Percentiles rank a stretch among this genome's conserved stretches.
These are phyloP conservation scores for Sarcophaga peregrina DNA, from an alignment of 1,140 invertebrate genomes.

Conservation along the genomic window DNA sequence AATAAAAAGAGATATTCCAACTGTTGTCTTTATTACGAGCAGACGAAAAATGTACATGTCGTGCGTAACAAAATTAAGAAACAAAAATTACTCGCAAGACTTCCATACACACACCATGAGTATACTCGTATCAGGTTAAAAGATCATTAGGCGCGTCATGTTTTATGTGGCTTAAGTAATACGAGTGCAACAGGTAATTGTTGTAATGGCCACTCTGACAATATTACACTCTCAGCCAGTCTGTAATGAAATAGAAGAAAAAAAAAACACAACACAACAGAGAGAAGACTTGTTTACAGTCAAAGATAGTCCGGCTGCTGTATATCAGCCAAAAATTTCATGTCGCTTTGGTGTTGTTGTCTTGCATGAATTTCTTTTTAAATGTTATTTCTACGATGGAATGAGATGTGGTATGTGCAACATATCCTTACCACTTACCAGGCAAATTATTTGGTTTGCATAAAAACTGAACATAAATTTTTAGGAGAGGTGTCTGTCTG, in stretches of 20 bases:
- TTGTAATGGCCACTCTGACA: no score
- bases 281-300: no score
- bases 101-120: no score
- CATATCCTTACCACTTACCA: background rate
- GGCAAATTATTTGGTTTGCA: background rate
- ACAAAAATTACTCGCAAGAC: background rate
- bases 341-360: no score
- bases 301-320: no score
- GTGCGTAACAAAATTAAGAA: constrained; percentile 19
- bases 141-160: constrained; percentile 63
- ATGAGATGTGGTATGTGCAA: background rate
- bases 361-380: background rate
- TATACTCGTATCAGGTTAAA: constrained; percentile 51
- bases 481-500: background rate
- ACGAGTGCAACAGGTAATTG: constrained; percentile 7
- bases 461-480: constrained; percentile 1
- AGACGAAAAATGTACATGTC: constrained; percentile 18
- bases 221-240: no score
- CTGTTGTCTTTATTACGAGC: background rate
- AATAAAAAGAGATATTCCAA: background rate
- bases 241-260: no score
- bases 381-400: background rate
- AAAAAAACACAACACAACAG: no score
- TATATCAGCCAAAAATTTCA: no score
- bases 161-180: constrained; percentile 5